Evolutionary conservation across 2,888 invertebrate species (phyloP).

Genomic region (Himalopsyche japonica): DNA sequence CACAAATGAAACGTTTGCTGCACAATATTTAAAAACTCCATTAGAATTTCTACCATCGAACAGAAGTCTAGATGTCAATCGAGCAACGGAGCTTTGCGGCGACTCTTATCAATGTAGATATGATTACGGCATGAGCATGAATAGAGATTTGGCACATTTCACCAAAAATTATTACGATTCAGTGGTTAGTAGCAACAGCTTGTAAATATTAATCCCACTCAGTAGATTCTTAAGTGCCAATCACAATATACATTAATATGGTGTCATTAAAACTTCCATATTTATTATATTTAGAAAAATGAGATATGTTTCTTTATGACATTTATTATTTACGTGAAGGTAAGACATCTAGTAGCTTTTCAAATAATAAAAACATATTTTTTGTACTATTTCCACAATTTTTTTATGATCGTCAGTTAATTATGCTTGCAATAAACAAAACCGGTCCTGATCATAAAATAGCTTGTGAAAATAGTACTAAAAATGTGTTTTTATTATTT

Average conservation of each 20-base stretch:
- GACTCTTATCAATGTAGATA: constrained; percentile 85
- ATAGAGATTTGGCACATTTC: constrained; percentile 83
- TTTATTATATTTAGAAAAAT: too few relatives aligned
- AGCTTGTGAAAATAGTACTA: too few relatives aligned
- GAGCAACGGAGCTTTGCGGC: constrained; percentile 74
- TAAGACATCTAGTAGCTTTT: too few relatives aligned
- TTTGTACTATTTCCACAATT: too few relatives aligned
- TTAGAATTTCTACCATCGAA: constrained; percentile 74
- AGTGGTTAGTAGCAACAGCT: constrained; percentile 53
- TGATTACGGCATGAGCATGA: constrained; percentile 84
- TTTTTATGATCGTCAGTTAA: too few relatives aligned
- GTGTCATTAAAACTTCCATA: too few relatives aligned
- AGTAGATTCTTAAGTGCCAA: background rate
- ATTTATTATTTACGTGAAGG: too few relatives aligned
- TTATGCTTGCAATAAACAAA: too few relatives aligned
- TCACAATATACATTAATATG: background rate
- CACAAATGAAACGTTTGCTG: constrained; percentile 76
- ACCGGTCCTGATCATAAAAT: too few relatives aligned
- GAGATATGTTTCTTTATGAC: too few relatives aligned
- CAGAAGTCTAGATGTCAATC: constrained; percentile 59
- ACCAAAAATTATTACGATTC: constrained; percentile 81
- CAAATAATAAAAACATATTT: too few relatives aligned
- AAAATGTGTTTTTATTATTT: too few relatives aligned
- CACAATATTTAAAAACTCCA: constrained; percentile 73
- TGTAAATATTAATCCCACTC: background rate